Evolutionary conservation across 2,888 invertebrate species (phyloP), one percentile per base, ranked within the genome.

Genomic region (Carpatolechia fugitivella): DNA sequence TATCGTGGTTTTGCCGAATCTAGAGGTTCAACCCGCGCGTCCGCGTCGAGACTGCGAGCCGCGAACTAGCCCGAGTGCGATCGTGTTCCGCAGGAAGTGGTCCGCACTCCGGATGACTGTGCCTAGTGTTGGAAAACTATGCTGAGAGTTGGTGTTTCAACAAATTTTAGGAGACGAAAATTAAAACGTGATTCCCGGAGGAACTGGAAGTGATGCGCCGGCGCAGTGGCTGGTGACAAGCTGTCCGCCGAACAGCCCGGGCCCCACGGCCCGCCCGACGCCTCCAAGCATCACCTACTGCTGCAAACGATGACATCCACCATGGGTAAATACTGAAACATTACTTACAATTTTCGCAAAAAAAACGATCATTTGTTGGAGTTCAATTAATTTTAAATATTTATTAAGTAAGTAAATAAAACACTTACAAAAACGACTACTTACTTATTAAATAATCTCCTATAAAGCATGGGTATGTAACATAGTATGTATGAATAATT

Each of bases 1-100:
- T 90, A 90, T 90, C 89, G 90, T 86, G 89, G 86, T 86, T 90
- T 85, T 86, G 90, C 88, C 89, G 90, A 90, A 90, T 82, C 87
- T 77, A 87, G 89, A 87, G 86, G 90, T 85, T 86, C 79, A 75
- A 72, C 69, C 73, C 74, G 78, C 78, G 82, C 83, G 78, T 62
- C 69, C 66, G 73, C 76, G 66, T 72, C 65, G 59, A 60, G 62
- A 64, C 69, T 70, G 72, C 69, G 65, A 71, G 59, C 66, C 62
- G 68, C 76, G 74, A 72, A 69, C 72, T 76, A 74, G 72, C 76
- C 68, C n/a, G 35, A 1, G 50, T 5, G n/a, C 8, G 16, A 11
- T 69, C 67, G 75, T 69, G 64, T 71, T 75, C 72, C 77, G 72
- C 85, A 85, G 85, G 81, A 78, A 80, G 80, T 80, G 82, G 71